Percentiles rank a stretch among this genome's conserved stretches.
These are phyloP conservation scores for Himalopsyche anomala DNA, from an alignment of 2,888 invertebrate species.

Conservation along the genomic window DNA sequence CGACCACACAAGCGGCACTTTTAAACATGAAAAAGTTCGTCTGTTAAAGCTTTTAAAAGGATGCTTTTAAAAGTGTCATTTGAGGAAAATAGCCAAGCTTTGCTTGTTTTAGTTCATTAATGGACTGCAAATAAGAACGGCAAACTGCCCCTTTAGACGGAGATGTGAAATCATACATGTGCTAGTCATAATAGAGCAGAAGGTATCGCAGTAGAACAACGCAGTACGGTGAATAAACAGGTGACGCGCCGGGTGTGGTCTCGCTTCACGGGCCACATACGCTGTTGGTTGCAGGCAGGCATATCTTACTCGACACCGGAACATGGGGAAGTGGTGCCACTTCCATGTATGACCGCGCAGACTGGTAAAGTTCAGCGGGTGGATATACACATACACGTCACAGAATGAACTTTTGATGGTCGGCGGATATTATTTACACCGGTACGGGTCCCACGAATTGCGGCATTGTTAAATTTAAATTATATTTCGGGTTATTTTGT, in stretches of 20 bases:
- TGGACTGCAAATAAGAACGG: not conserved
- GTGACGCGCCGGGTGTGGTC: slow-evolving; percentile 61
- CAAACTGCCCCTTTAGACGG: slow-evolving; percentile 1
- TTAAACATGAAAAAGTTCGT: too few species aligned
- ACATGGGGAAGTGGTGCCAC: slow-evolving; percentile 20
- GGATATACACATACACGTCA: not conserved
- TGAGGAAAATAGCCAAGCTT: too few species aligned
- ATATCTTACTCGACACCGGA: slow-evolving; percentile 27
- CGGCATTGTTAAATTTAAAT: too few species aligned
- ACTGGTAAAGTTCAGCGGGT: slow-evolving; percentile 11
- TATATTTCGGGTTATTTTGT: too few species aligned
- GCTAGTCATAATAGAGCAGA: slow-evolving; percentile 28
- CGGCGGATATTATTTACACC: not conserved
- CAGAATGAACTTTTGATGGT: not conserved
- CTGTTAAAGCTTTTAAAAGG: too few species aligned
- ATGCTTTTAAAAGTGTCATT: too few species aligned
- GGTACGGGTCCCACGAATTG: too few species aligned
- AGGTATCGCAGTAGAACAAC: not conserved
- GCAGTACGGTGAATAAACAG: slow-evolving; percentile 49
- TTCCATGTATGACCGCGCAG: not conserved
- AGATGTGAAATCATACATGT: slow-evolving; percentile 59
- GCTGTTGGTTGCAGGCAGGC: not conserved
- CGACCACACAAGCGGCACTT: too few species aligned
- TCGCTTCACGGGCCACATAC: slow-evolving; percentile 47
- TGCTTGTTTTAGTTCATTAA: not conserved